A percentile compares a stretch with the other conserved stretches of the same genome.
Conservation (phyloP, 2,888 invertebrate species). For the Trichacis sp. region DNA sequence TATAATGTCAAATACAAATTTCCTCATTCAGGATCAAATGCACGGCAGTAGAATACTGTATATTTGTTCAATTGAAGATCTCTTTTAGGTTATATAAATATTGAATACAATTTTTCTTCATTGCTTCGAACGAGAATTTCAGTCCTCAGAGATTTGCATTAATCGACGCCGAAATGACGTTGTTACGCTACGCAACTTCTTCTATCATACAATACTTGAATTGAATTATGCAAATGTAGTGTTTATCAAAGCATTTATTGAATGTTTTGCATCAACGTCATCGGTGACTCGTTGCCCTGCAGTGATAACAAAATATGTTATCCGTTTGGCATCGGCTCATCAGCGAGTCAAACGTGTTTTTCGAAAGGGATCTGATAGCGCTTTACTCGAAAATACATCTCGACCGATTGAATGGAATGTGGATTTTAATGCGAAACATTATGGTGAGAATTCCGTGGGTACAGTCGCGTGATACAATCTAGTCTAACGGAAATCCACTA, state of each 20-base stretch:
- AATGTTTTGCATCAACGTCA: background rate
- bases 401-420: slow-evolving; percentile 25
- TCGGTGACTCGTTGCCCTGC: slow-evolving; percentile 17
- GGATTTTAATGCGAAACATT: slow-evolving; percentile 17
- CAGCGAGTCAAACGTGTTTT: slow-evolving; percentile 28
- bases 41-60: too few relatives aligned
- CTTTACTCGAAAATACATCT: slow-evolving; percentile 20
- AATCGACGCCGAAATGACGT: too few relatives aligned
- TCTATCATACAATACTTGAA: too few relatives aligned
- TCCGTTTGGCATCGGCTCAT: slow-evolving; percentile 10
- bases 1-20: too few relatives aligned
- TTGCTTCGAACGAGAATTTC: too few relatives aligned
- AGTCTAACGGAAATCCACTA: too few relatives aligned
- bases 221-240: too few relatives aligned
- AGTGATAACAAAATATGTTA: slow-evolving; percentile 14
- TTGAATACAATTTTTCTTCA: background rate
- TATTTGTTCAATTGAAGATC: too few relatives aligned
- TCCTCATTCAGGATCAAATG: too few relatives aligned
- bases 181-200: background rate
- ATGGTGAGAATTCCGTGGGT: slow-evolving; percentile 42
- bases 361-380: background rate
- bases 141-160: too few relatives aligned
- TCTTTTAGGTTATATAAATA: too few relatives aligned
- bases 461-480: slow-evolving; percentile 6
- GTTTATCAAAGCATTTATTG: background rate